Percentiles rank a stretch among this genome's conserved stretches.
Conservation (phyloP, 2,888 invertebrate genomes). For the Enchytraeus crypticus region DNA sequence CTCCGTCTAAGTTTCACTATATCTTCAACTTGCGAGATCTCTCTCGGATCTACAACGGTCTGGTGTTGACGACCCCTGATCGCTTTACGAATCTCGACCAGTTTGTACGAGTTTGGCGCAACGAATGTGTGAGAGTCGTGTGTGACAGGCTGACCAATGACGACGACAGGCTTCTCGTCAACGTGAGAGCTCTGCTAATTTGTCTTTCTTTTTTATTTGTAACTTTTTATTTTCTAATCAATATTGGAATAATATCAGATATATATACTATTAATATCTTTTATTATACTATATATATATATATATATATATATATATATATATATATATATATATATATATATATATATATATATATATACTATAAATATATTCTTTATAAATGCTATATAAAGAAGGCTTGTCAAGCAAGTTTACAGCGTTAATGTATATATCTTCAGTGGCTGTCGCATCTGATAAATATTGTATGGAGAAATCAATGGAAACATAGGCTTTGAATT, state of each 20-base stretch:
- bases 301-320: no score
- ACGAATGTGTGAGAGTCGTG: conserved; percentile 77
- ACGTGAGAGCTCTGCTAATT: conserved; percentile 13
- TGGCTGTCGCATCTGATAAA: no score
- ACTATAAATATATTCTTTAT: no score
- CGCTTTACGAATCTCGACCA: conserved; percentile 61
- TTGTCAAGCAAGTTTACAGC: no score
- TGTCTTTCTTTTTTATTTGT: no score
- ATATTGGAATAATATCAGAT: background rate
- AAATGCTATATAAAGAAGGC: no score
- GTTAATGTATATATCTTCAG: no score
- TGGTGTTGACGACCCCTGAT: conserved; percentile 66
- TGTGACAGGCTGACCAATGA: conserved; percentile 73
- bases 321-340: no score
- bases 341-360: no score
- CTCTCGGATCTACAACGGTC: conserved; percentile 72
- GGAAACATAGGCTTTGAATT: no score
- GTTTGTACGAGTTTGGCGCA: conserved; percentile 78
- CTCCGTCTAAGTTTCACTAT: conserved; percentile 87
- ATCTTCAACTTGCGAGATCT: conserved; percentile 85
- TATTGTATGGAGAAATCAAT: no score
- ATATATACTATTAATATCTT: conserved; percentile 1
- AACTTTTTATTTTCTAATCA: background rate
- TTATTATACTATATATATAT: no score
- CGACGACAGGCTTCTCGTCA: conserved; percentile 49